Percentiles rank a stretch among this genome's conserved stretches.
These are phyloP conservation scores for Sylvietta virens DNA, from an alignment of 2,113 vertebrate species.

Conservation along the genomic window DNA sequence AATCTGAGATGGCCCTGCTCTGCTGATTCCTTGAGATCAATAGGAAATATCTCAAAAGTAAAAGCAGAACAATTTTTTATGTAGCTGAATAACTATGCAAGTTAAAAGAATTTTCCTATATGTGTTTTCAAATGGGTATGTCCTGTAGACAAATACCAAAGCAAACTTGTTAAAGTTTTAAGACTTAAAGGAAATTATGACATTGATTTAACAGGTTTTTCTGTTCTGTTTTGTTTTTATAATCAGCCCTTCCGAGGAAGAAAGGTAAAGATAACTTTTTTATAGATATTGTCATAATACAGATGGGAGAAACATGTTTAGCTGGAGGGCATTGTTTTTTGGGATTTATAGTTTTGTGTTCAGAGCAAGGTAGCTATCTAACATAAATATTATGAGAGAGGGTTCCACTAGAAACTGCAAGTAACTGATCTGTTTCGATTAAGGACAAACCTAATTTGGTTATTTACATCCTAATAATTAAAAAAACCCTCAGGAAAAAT, in stretches of 20 bases:
- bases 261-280: slow-evolving; percentile 47
- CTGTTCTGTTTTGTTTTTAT: slow-evolving; percentile 11
- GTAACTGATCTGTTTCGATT: background rate
- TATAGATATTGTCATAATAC: background rate
- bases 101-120: background rate
- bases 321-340: background rate
- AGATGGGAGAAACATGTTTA: background rate
- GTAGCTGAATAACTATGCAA: background rate
- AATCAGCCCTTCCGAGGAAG: slow-evolving; percentile 36
- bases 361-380: background rate
- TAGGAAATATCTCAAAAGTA: background rate
- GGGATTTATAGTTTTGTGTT: background rate
- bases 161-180: background rate
- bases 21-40: background rate
- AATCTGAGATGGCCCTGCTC: background rate
- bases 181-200: background rate
- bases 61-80: background rate
- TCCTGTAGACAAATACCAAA: background rate
- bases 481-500: background rate
- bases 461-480: background rate
- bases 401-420: background rate
- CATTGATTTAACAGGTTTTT: background rate
- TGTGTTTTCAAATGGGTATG: background rate
- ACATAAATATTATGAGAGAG: background rate
- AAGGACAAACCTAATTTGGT: background rate